These are phyloP conservation scores for Phrynocephalus versicolor DNA, from an alignment of 2,113 vertebrate genomes.

Conservation along the genomic window DNA sequence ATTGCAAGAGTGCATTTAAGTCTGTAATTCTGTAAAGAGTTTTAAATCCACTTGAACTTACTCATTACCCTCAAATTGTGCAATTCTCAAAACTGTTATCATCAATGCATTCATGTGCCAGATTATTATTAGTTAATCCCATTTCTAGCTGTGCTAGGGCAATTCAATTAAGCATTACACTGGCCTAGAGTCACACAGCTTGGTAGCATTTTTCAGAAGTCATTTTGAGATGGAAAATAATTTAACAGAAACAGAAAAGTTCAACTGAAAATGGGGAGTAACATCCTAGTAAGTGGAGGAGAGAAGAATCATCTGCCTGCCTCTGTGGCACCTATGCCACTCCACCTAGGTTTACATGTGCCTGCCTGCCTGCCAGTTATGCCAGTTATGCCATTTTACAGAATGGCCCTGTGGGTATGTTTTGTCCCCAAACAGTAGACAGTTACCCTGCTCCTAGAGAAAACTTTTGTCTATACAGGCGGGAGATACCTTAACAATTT, in stretches of 20 bases:
- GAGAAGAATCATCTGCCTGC: no score
- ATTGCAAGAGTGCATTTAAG: neutral
- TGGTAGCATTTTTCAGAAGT: neutral
- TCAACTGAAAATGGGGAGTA: neutral
- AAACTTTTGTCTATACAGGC: no score
- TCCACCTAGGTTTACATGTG: neutral
- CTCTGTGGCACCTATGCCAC: no score
- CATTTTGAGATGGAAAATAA: neutral
- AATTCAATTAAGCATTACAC: slow-evolving; percentile 2
- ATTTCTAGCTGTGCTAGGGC: accelerated
- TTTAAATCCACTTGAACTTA: neutral
- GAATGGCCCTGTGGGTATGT: no score
- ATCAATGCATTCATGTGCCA: neutral
- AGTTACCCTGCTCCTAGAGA: no score
- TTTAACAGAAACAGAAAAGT: neutral
- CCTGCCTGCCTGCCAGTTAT: neutral
- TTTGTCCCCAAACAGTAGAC: no score
- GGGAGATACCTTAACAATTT: no score
- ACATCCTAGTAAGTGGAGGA: no score
- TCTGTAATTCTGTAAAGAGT: neutral
- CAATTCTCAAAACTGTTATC: neutral
- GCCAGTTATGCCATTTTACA: no score
- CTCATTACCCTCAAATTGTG: neutral
- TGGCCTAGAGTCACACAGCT: neutral
- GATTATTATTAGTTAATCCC: neutral